phyloP scores from a whole-genome alignment of 2,113 vertebrate species.

The Paradoxurus hermaphroditus region DNA sequence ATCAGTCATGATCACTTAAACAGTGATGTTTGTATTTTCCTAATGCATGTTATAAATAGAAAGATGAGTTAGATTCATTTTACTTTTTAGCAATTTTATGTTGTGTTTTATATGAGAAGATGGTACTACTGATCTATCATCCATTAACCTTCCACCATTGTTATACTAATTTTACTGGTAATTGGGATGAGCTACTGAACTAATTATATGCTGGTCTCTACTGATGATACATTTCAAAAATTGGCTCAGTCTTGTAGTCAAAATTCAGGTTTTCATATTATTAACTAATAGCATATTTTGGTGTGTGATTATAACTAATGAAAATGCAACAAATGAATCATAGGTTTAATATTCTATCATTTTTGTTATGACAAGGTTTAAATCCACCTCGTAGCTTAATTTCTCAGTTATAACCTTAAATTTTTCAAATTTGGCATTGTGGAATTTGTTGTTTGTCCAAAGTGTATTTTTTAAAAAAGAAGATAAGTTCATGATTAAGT shows the following conservation, averaged over 20 bases:
- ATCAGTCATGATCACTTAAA: neutral
- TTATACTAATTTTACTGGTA: neutral
- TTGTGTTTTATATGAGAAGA: neutral
- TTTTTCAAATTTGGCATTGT: neutral
- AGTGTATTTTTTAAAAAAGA: neutral
- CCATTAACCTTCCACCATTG: neutral
- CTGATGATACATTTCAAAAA: neutral
- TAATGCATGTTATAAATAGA: neutral
- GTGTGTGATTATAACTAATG: neutral
- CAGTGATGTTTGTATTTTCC: neutral
- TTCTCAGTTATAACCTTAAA: neutral
- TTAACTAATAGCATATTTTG: neutral
- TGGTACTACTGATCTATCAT: neutral
- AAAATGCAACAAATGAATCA: neutral
- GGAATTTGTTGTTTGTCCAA: slow-evolving; percentile 34
- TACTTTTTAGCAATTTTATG: slow-evolving; percentile 30
- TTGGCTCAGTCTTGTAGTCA: neutral
- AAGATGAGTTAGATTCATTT: neutral
- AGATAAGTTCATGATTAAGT: neutral
- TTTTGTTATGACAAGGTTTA: slow-evolving; percentile 8
- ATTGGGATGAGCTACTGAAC: neutral
- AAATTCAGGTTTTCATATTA: neutral
- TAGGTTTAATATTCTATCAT: slow-evolving; percentile 2
- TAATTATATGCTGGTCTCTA: neutral
- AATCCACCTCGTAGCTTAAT: slow-evolving; percentile 1